A percentile compares a stretch with the other conserved stretches of the same genome.
Conservation (phyloP, 2,113 vertebrate species). For the Anarhynchus alexandrinus region DNA sequence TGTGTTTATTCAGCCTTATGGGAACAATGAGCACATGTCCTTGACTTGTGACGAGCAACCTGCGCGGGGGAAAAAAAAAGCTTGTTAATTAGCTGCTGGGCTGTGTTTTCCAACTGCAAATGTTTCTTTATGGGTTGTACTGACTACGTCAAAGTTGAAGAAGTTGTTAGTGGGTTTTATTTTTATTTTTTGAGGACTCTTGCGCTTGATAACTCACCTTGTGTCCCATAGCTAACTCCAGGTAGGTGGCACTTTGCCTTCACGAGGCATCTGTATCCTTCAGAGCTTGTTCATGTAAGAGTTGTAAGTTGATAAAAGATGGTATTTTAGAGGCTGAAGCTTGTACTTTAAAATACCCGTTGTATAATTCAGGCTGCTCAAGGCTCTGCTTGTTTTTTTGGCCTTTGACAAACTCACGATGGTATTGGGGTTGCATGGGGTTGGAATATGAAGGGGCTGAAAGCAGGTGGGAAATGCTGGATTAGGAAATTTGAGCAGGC, state of each 20-base stretch:
- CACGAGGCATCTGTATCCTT: background rate
- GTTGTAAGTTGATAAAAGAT: background rate
- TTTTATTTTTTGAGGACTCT: background rate
- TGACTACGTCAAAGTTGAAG: background rate
- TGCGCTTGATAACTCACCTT: background rate
- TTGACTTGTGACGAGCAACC: background rate
- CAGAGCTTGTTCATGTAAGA: background rate
- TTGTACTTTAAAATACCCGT: background rate
- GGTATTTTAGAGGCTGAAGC: background rate
- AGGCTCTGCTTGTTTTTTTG: background rate
- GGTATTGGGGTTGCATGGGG: rapidly evolving
- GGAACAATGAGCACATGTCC: rapidly evolving
- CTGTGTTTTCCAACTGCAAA: background rate
- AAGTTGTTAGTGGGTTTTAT: background rate
- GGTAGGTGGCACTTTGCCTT: background rate
- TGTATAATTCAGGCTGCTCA: background rate
- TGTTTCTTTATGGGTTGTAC: background rate
- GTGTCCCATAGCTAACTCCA: background rate
- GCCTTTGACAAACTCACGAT: background rate
- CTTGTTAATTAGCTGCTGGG: background rate
- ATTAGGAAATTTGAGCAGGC: background rate
- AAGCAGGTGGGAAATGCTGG: background rate
- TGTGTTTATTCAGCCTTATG: background rate
- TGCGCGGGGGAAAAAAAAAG: background rate
- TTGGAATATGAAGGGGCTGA: background rate